Evolutionary conservation across 2,113 vertebrate species (phyloP).

Genomic region (Calyptomena viridis): DNA sequence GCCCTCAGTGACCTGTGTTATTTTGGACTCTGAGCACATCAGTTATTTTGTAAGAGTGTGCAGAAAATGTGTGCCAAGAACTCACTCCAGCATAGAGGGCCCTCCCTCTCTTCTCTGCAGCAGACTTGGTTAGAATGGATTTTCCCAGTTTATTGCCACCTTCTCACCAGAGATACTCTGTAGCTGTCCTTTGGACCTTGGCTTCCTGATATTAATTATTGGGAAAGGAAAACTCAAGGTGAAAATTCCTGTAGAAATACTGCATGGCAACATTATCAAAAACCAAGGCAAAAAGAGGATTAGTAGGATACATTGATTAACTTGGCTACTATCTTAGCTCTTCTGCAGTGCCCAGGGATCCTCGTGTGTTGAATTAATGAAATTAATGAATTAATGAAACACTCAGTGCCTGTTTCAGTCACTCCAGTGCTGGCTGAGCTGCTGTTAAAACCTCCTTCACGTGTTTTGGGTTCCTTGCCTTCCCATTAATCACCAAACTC

Average conservation of each 20-base stretch:
- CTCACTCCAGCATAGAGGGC: neutral
- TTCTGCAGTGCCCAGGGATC: neutral
- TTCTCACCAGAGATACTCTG: neutral
- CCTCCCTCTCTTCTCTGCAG: neutral
- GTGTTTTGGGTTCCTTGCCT: neutral
- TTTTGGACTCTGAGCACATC: neutral
- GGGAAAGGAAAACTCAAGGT: neutral
- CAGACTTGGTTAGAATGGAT: neutral
- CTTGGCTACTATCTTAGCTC: neutral
- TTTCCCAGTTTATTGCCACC: neutral
- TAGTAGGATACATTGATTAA: neutral
- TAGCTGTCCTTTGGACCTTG: neutral
- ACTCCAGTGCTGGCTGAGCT: neutral
- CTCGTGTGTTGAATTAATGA: neutral
- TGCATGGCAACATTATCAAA: neutral
- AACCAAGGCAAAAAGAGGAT: neutral
- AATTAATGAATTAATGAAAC: too few species aligned
- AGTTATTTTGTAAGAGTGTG: neutral
- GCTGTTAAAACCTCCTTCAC: neutral
- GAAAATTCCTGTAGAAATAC: neutral
- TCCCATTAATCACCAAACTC: neutral
- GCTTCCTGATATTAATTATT: neutral
- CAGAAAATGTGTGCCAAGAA: neutral
- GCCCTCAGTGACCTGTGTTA: neutral
- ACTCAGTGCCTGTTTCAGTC: neutral